Evolutionary conservation across 2,888 invertebrate genomes (phyloP).

Genomic region (Orthosia gothica): DNA sequence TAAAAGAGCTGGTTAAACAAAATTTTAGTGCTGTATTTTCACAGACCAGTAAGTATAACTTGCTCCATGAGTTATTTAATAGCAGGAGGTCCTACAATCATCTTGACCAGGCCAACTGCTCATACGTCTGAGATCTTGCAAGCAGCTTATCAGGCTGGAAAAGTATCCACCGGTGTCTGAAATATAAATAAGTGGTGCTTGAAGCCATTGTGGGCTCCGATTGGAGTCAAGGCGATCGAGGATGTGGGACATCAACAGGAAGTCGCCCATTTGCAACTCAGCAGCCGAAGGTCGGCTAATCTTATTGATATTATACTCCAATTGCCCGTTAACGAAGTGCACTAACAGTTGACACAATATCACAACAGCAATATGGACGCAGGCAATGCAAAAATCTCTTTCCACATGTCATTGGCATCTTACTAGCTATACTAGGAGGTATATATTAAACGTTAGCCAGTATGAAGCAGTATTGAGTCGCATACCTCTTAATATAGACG

Average conservation of each 20-base stretch:
- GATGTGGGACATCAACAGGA: conserved; percentile 63
- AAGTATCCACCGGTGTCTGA: not conserved
- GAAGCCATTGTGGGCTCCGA: conserved; percentile 47
- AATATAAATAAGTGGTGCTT: conserved; percentile 36
- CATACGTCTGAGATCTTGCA: not conserved
- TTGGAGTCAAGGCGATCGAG: conserved; percentile 60
- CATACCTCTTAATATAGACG: conserved; percentile 48
- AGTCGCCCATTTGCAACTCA: conserved; percentile 53
- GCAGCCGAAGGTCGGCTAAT: conserved; percentile 42
- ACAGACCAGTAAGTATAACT: too few species aligned
- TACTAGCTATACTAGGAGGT: not conserved
- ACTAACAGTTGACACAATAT: conserved; percentile 17
- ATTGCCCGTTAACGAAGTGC: conserved; percentile 42
- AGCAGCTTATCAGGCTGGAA: not conserved
- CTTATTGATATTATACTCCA: conserved; percentile 49
- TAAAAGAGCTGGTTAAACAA: too few species aligned
- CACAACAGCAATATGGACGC: not conserved
- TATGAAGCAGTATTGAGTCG: conserved; percentile 18
- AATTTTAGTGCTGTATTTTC: too few species aligned
- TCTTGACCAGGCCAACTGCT: not conserved
- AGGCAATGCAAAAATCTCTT: not conserved
- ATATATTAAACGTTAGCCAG: not conserved
- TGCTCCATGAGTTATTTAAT: too few species aligned
- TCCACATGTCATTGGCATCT: not conserved
- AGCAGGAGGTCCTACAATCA: too few species aligned